Evolutionary conservation across 2,113 vertebrate genomes (phyloP).

Genomic region (Calidris pygmaea): DNA sequence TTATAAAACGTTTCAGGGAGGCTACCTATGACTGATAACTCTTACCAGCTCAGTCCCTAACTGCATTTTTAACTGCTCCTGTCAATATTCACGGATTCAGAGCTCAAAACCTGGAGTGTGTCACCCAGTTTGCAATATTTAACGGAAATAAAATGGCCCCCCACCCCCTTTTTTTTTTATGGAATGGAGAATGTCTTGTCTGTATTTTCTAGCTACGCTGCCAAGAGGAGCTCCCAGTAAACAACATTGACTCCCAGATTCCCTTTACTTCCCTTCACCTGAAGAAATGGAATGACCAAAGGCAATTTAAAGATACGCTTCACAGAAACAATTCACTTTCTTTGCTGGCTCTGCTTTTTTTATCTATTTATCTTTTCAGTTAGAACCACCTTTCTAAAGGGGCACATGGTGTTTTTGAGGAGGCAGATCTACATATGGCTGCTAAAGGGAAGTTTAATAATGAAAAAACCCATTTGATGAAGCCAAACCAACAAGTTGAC

Average conservation of each 20-base stretch:
- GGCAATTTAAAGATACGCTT: neutral
- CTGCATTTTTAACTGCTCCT: neutral
- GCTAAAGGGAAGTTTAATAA: slow-evolving; percentile 4
- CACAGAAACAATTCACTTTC: neutral
- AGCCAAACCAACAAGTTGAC: slow-evolving; percentile 30
- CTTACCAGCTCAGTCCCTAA: neutral
- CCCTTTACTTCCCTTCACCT: neutral
- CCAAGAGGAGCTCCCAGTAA: neutral
- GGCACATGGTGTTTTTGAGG: neutral
- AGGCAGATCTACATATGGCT: slow-evolving; percentile 2
- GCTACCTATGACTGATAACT: accelerated
- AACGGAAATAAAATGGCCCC: neutral
- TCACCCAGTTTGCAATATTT: neutral
- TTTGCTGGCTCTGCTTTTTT: neutral
- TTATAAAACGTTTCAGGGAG: neutral
- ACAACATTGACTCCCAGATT: neutral
- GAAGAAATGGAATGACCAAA: neutral
- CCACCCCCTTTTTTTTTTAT: too few relatives aligned
- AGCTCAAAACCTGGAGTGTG: neutral
- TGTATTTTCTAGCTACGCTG: neutral
- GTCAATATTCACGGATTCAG: neutral
- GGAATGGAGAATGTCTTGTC: neutral
- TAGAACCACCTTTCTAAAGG: neutral
- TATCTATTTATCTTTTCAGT: neutral
- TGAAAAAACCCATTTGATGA: neutral